phyloP scores from a whole-genome alignment of 2,888 invertebrate species.

The Cylindroiulus punctatus region DNA sequence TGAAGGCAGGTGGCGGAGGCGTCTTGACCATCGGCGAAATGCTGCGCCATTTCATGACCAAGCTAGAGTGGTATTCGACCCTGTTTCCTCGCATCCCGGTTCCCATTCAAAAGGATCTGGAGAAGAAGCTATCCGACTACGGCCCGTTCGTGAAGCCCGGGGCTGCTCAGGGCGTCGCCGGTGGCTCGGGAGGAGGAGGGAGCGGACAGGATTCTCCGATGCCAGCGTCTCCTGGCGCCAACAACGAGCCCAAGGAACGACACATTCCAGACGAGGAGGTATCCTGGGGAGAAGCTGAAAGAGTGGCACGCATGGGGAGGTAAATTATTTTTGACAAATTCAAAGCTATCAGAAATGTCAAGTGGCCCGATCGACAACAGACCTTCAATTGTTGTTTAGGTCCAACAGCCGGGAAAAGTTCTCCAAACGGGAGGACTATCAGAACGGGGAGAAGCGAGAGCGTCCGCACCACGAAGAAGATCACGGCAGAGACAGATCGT shows the following conservation, averaged over 20 bases:
- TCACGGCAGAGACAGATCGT: conserved; percentile 62
- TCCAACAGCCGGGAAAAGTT: conserved; percentile 56
- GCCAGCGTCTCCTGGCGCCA: not conserved
- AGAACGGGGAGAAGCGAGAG: conserved; percentile 55
- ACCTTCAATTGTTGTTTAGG: conserved; percentile 40
- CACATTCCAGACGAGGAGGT: conserved; percentile 59
- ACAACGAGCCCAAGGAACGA: conserved; percentile 48
- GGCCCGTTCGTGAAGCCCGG: conserved; percentile 68
- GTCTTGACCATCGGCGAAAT: conserved; percentile 91
- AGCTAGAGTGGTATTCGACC: conserved; percentile 99
- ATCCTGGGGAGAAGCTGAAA: conserved; percentile 59
- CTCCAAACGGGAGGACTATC: conserved; percentile 50
- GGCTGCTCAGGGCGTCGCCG: conserved; percentile 64
- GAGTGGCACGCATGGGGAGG: conserved; percentile 57
- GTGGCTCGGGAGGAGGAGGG: conserved; percentile 55
- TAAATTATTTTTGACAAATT: not conserved
- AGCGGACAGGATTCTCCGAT: conserved; percentile 28
- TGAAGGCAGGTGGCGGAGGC: conserved; percentile 97
- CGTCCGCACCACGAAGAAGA: conserved; percentile 64
- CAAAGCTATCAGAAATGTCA: not conserved
- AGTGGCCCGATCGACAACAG: not conserved
- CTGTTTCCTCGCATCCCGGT: conserved; percentile 98
- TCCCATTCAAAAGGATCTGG: conserved; percentile 91
- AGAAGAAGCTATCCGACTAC: conserved; percentile 73
- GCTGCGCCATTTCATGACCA: conserved; percentile 89